Percentiles rank a stretch among this genome's conserved stretches.
Evolutionary conservation across 1,140 invertebrate genomes (phyloP).

Genomic region (Xylocopa sonorina): DNA sequence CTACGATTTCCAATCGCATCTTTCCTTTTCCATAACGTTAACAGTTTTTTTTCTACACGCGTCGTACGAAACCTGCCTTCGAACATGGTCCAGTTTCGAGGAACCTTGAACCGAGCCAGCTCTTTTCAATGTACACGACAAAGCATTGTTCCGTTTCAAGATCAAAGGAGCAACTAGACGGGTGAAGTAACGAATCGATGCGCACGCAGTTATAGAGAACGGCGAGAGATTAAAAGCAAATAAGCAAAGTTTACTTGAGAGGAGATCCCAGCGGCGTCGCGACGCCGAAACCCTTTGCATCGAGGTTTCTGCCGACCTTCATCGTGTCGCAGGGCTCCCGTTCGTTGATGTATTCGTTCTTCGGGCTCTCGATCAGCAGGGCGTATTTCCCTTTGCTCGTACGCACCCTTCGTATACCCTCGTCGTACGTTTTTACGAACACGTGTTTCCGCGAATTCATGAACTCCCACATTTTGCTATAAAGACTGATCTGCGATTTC

Average conservation of each 20-base stretch:
- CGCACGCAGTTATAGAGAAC: not conserved
- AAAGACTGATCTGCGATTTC: constrained; percentile 94
- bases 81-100: no score
- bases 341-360: constrained; percentile 97
- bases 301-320: constrained; percentile 95
- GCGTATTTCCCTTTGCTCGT: constrained; percentile 96
- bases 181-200: not conserved
- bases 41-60: no score
- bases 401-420: constrained; percentile 91
- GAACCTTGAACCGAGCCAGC: not conserved
- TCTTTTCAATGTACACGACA: not conserved
- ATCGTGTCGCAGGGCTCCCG: constrained; percentile 97
- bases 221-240: not conserved
- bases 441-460: constrained; percentile 94
- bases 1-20: no score
- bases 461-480: constrained; percentile 97
- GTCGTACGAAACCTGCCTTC: no score
- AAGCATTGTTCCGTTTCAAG: not conserved
- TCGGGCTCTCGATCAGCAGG: constrained; percentile 96
- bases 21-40: no score
- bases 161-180: not conserved
- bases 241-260: constrained; percentile 86
- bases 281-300: constrained; percentile 96
- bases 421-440: constrained; percentile 91
- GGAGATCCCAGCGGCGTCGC: constrained; percentile 95